Base-by-base conservation (phyloP, 2,888 invertebrate genomes). In the Micoletzkya japonica region DNA sequence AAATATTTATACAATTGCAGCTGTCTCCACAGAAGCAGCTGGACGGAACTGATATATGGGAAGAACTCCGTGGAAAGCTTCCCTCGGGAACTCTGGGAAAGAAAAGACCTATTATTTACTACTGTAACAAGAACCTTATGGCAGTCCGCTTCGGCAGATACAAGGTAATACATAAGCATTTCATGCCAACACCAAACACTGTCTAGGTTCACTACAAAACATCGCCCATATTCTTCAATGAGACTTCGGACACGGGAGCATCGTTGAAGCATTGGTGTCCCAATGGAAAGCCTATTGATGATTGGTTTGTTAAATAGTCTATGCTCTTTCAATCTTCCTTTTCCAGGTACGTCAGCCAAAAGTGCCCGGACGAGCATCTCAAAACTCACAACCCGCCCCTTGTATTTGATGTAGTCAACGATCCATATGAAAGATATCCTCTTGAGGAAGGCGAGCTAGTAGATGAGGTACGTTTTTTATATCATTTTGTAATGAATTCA, bases 91-190 rank as follows among this genome's bases (percentile, higher is more conserved):
- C n/a, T n/a, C n/a, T n/a, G n/a, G n/a, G n/a, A n/a, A n/a, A n/a
- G n/a, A 54, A 56, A 70, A 86, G 88, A 69, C 87, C 87, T 4
- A 83, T 88, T 54, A 88, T 87, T 77, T 88, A 87, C 81, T 89
- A 89, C 81, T 87, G 89, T 72, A 89, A 89, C 50, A 83, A 87
- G 73, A 86, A 87, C 70, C 74, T 89, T 70, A 88, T 89, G 88
- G 88, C 88, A 14, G 86, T 88, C 3, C 82, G 89, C 36, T 76
- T 85, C 56, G 87, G 88, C 1, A 71, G 85, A 37, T 88, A 87
- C 79, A 89, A 89, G 81, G 59, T 59, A 39, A 1, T 82, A n/a
- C n/a, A n/a, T n/a, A n/a, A n/a, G n/a, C n/a, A n/a, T n/a, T n/a
- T n/a, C n/a, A n/a, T n/a, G n/a, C n/a, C n/a, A n/a, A n/a, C n/a